These are phyloP conservation scores for Chironomus striatipennis DNA, from an alignment of 1,140 invertebrate species.

Conservation along the genomic window DNA sequence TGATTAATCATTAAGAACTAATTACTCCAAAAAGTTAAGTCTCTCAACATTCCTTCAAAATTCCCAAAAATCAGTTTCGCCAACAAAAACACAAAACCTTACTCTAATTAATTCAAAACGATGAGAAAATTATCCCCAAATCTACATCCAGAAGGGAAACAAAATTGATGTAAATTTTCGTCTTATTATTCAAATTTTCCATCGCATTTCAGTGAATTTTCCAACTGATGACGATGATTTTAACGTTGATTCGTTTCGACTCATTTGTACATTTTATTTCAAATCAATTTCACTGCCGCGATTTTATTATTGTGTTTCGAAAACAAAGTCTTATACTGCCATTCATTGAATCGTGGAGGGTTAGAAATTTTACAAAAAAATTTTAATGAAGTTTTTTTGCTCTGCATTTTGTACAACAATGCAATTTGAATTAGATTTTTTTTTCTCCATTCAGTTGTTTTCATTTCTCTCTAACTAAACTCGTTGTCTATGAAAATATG, in stretches of 20 bases:
- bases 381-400: constrained; percentile 3
- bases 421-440: too few relatives aligned
- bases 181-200: constrained; percentile 10
- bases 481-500: background rate
- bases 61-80: too few relatives aligned
- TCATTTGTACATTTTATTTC: constrained; percentile 9
- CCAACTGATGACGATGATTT: background rate
- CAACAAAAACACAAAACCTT: too few relatives aligned
- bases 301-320: background rate
- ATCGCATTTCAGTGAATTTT: background rate
- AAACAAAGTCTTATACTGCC: background rate
- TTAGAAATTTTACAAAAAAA: background rate
- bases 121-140: too few relatives aligned
- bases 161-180: constrained; percentile 16
- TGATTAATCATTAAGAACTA: too few relatives aligned
- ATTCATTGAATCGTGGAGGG: background rate
- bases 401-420: background rate
- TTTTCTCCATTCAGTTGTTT: too few relatives aligned
- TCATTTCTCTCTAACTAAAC: too few relatives aligned
- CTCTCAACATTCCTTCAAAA: too few relatives aligned
- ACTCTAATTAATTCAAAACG: too few relatives aligned
- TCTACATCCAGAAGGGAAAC: background rate
- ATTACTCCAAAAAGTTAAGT: too few relatives aligned
- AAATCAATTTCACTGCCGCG: background rate
- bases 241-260: constrained; percentile 1